These are phyloP conservation scores for Murina feae DNA, from an alignment of 2,113 vertebrate genomes.

Conservation along the genomic window DNA sequence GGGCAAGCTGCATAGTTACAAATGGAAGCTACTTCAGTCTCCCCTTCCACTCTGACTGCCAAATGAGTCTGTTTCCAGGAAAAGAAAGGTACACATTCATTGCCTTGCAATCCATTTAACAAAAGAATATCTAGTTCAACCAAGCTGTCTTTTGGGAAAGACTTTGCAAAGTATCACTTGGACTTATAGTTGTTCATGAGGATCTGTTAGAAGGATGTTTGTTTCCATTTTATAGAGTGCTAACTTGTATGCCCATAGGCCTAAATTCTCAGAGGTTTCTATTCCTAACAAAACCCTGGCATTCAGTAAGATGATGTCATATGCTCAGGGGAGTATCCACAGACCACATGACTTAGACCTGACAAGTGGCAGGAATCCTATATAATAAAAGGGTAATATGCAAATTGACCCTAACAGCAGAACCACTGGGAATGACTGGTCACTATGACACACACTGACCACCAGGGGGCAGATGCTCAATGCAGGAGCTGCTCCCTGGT, in stretches of 20 bases:
- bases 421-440: too few species aligned
- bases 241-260: not conserved
- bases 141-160: not conserved
- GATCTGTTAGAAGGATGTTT: not conserved
- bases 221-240: not conserved
- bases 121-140: constrained; percentile 29
- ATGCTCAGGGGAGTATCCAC: not conserved
- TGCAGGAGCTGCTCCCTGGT: too few species aligned
- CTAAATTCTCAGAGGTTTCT: not conserved
- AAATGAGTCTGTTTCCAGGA: constrained; percentile 24
- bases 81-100: constrained; percentile 16
- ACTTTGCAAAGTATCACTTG: not conserved
- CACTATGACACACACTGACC: too few species aligned
- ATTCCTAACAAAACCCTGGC: not conserved
- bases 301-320: not conserved
- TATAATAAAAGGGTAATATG: too few species aligned
- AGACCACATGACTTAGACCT: not conserved
- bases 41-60: not conserved
- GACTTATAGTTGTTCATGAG: not conserved
- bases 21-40: constrained; percentile 1
- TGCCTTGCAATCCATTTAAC: constrained; percentile 30
- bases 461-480: too few species aligned
- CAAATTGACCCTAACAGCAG: too few species aligned
- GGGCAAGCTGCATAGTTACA: not conserved
- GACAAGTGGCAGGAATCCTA: not conserved